phyloP scores from a whole-genome alignment of 2,888 invertebrate genomes.

The Hypomecis punctinalis region DNA sequence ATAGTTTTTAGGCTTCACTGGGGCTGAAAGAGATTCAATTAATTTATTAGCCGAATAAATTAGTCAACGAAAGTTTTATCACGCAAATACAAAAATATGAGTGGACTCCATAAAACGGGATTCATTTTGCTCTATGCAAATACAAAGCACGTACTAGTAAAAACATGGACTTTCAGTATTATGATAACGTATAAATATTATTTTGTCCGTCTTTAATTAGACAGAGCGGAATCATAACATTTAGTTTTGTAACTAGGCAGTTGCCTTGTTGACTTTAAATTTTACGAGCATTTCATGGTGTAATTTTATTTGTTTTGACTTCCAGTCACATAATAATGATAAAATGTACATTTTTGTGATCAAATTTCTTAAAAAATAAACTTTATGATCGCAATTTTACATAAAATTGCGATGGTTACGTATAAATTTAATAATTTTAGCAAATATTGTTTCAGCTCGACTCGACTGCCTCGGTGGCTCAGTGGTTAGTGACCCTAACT shows the following conservation, averaged over 20 bases:
- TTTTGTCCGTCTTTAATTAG: neutral
- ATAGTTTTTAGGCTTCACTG: too few relatives aligned
- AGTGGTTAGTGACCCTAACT: too few relatives aligned
- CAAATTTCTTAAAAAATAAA: neutral
- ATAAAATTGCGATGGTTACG: too few relatives aligned
- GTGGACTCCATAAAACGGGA: too few relatives aligned
- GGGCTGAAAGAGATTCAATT: too few relatives aligned
- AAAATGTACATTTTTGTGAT: neutral
- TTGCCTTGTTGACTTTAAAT: slow-evolving; percentile 6
- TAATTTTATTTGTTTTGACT: slow-evolving; percentile 7
- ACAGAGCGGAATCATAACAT: neutral
- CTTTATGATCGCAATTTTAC: neutral
- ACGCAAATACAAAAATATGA: too few relatives aligned
- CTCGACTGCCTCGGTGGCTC: too few relatives aligned
- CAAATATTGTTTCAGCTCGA: too few relatives aligned
- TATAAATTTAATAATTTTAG: too few relatives aligned
- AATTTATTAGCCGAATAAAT: too few relatives aligned
- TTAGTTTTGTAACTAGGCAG: neutral
- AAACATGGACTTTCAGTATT: neutral
- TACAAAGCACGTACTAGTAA: neutral
- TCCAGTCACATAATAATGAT: slow-evolving; percentile 3
- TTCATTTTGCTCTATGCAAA: too few relatives aligned
- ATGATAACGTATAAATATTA: neutral
- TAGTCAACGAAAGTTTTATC: too few relatives aligned
- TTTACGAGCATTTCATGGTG: slow-evolving; percentile 8